A percentile compares a stretch with the other conserved stretches of the same genome.
phyloP scores from a whole-genome alignment of 2,797 vertebrate genomes.

The Gorsachius magnificus region DNA sequence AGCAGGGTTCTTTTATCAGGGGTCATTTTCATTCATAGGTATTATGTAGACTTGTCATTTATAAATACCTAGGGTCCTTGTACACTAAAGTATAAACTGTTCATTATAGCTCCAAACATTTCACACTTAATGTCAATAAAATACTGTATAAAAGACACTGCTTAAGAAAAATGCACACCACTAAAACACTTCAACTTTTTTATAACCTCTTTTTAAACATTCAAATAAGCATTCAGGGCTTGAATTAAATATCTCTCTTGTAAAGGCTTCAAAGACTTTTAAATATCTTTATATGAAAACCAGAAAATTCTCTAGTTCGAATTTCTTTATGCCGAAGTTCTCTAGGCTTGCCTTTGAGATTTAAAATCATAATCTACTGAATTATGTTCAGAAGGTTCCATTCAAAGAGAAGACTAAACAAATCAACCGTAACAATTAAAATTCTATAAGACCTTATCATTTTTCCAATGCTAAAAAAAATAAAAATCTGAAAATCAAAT shows the following conservation, averaged over 20 bases:
- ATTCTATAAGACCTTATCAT: background rate
- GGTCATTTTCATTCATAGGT: conserved; percentile 72
- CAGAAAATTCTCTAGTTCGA: conserved; percentile 36
- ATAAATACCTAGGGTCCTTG: conserved; percentile 60
- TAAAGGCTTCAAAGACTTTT: conserved; percentile 34
- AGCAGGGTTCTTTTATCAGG: conserved; percentile 58
- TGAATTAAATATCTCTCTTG: conserved; percentile 35
- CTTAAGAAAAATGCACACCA: conserved; percentile 34
- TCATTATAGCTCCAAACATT: conserved; percentile 69
- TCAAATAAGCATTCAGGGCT: conserved; percentile 17
- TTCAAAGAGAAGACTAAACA: background rate
- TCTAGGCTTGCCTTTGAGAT: conserved; percentile 6
- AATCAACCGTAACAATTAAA: background rate
- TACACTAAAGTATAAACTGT: conserved; percentile 62
- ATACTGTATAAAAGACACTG: conserved; percentile 17
- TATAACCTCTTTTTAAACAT: conserved; percentile 47
- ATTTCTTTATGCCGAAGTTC: conserved; percentile 14
- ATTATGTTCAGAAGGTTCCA: background rate
- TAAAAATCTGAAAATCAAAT: background rate
- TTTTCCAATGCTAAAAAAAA: background rate
- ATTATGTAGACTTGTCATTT: conserved; percentile 63
- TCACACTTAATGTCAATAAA: conserved; percentile 53
- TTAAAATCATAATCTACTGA: conserved; percentile 37
- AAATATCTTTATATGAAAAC: conserved; percentile 27
- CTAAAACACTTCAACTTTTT: conserved; percentile 32